Evolutionary conservation across 2,888 invertebrate species (phyloP).

Genomic region (Cephus nigrinus): DNA sequence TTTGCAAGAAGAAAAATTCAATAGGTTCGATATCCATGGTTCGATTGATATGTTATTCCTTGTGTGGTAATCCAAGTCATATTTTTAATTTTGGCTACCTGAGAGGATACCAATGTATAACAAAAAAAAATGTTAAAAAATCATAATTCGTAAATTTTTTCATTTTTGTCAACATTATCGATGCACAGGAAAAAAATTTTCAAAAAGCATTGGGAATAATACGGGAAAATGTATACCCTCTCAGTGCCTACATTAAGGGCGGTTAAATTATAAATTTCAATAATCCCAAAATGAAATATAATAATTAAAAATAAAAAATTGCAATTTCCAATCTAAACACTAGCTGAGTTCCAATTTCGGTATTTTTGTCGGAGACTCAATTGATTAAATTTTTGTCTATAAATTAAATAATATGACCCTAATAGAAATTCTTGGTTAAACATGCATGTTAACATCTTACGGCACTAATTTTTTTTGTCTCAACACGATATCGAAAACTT

Average conservation of each 20-base stretch:
- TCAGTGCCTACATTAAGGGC: too few relatives aligned
- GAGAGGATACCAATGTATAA: neutral
- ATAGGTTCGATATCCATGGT: neutral
- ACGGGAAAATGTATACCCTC: too few relatives aligned
- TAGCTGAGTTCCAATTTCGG: neutral
- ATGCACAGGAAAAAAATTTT: too few relatives aligned
- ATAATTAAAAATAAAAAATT: neutral
- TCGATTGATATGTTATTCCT: neutral
- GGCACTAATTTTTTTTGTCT: neutral
- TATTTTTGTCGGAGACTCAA: neutral
- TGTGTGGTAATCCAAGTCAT: neutral
- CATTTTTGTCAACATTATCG: too few relatives aligned
- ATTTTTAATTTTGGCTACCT: neutral
- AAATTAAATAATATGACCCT: neutral
- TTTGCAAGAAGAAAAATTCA: neutral
- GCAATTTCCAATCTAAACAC: neutral
- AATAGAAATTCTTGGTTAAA: neutral
- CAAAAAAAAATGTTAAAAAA: too few relatives aligned
- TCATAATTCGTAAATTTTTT: too few relatives aligned
- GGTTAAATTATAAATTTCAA: too few relatives aligned
- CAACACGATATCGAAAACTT: neutral
- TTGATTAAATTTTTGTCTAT: neutral
- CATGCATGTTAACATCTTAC: neutral
- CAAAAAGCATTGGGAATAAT: too few relatives aligned
- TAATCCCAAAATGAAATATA: neutral